A percentile compares a stretch with the other conserved stretches of the same genome.
Evolutionary conservation across 2,113 vertebrate genomes (phyloP).

Genomic region (Pardalotus punctatus): DNA sequence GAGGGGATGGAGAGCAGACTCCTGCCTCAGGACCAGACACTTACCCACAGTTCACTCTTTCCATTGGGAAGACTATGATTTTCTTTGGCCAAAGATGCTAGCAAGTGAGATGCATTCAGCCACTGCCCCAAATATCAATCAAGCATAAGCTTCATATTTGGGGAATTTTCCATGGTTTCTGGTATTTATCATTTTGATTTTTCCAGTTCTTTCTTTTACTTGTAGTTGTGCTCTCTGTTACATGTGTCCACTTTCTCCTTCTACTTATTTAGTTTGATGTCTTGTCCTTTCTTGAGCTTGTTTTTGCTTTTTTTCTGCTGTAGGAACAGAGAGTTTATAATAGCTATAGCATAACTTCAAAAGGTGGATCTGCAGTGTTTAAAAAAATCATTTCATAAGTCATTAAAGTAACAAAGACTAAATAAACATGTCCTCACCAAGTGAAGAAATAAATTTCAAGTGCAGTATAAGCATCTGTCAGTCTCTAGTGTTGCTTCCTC

Average conservation of each 20-base stretch:
- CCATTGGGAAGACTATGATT: not conserved
- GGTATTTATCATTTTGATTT: not conserved
- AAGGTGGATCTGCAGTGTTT: not conserved
- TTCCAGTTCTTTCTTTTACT: not conserved
- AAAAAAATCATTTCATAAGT: not conserved
- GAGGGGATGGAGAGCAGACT: not conserved
- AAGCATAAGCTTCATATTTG: not conserved
- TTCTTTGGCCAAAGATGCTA: not conserved
- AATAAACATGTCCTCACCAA: not conserved
- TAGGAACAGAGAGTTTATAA: not conserved
- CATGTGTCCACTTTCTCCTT: not conserved
- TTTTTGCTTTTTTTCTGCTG: not conserved
- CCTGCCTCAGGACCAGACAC: not conserved
- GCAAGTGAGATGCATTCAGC: not conserved
- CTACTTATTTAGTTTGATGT: not conserved
- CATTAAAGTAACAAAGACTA: constrained; percentile 22
- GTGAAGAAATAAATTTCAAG: not conserved
- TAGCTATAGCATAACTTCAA: not conserved
- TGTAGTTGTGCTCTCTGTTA: not conserved
- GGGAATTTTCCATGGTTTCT: not conserved
- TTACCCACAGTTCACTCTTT: not conserved
- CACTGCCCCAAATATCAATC: not conserved
- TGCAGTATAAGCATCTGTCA: not conserved
- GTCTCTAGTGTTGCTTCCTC: not conserved
- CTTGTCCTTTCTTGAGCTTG: not conserved